These are phyloP conservation scores for Eospalax fontanierii DNA, from an alignment of 2,797 vertebrate genomes.

Conservation along the genomic window DNA sequence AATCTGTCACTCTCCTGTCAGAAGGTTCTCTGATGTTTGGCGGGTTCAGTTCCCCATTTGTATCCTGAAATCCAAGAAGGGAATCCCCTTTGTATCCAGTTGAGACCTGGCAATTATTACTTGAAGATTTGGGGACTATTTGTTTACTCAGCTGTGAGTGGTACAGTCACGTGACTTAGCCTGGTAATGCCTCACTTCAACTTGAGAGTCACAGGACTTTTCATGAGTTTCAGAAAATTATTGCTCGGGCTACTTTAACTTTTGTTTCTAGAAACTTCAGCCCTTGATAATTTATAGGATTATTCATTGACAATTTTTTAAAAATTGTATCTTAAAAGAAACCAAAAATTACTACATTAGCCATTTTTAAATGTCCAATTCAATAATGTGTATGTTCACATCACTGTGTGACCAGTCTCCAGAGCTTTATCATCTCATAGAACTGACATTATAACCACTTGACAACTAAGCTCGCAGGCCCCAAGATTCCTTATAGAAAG, in stretches of 20 bases:
- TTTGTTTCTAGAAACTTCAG: constrained; percentile 8
- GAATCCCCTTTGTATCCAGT: background rate
- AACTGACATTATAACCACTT: background rate
- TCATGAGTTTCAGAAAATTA: background rate
- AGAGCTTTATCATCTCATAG: constrained; percentile 3
- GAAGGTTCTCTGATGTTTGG: constrained; percentile 2
- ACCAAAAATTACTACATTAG: background rate
- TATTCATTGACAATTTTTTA: background rate
- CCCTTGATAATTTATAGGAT: constrained; percentile 9
- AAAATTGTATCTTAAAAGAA: background rate
- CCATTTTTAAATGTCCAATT: background rate
- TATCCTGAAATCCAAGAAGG: background rate
- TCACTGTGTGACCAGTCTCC: background rate
- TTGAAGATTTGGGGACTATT: background rate
- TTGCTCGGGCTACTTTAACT: constrained; percentile 19
- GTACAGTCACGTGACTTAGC: background rate
- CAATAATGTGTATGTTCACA: background rate
- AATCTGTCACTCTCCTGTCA: constrained; percentile 1
- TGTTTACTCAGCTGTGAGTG: background rate
- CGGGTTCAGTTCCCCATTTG: constrained; percentile 3
- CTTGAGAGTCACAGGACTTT: background rate
- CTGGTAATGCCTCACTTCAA: background rate
- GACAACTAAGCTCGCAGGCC: background rate
- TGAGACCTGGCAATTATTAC: background rate
- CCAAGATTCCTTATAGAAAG: background rate